Conservation (phyloP, 2,888 invertebrate genomes). For the Campoplex nolae region DNA sequence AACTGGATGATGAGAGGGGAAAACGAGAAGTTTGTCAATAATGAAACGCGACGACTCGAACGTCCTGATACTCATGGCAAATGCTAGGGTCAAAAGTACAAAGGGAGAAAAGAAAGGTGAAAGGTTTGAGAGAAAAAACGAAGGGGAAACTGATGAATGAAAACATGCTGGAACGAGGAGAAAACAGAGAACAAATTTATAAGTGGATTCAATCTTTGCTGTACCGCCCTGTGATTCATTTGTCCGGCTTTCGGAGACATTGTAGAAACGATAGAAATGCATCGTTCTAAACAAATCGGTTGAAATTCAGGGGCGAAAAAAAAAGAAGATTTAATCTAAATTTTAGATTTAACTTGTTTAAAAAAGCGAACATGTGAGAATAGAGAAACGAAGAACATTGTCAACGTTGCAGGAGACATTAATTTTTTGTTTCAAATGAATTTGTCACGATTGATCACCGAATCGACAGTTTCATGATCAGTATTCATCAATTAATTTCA, state of each 20-base stretch:
- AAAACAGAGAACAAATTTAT: neutral
- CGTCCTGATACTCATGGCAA: conserved; percentile 15
- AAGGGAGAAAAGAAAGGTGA: neutral
- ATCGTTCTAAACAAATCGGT: neutral
- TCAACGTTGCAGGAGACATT: too few species aligned
- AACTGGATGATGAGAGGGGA: neutral
- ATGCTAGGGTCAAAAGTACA: neutral
- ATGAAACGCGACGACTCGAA: conserved; percentile 24
- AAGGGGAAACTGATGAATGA: too few species aligned
- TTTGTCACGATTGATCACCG: too few species aligned
- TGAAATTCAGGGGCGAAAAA: neutral
- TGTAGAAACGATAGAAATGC: neutral
- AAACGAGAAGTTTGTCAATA: conserved; percentile 30
- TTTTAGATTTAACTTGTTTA: too few species aligned
- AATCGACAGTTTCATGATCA: too few species aligned
- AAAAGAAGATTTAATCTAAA: neutral
- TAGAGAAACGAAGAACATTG: too few species aligned
- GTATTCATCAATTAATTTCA: too few species aligned
- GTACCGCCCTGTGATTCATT: too few species aligned
- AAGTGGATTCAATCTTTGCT: neutral
- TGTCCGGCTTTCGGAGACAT: neutral
- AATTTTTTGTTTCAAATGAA: too few species aligned
- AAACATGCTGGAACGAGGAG: neutral
- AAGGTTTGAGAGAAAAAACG: neutral
- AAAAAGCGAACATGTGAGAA: too few species aligned